phyloP scores from a whole-genome alignment of 1,140 invertebrate species.

The Hyphantria cunea region DNA sequence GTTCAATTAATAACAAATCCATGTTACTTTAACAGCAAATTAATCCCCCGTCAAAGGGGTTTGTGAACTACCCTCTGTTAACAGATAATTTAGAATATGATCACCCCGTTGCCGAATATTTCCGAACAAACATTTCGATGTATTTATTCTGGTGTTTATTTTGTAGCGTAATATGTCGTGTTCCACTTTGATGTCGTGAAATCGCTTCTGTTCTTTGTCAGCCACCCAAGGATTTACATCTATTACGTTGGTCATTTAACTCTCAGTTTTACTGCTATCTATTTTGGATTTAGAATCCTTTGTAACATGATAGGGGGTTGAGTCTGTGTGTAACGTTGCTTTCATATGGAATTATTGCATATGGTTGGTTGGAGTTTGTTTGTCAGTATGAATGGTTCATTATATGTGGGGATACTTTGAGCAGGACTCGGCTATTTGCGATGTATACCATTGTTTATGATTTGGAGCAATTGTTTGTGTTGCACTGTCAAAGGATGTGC shows the following conservation, averaged over 20 bases:
- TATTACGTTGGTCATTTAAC: slow-evolving; percentile 65
- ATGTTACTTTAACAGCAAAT: slow-evolving; percentile 65
- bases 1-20: slow-evolving; percentile 68
- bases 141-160: slow-evolving; percentile 81
- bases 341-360: slow-evolving; percentile 77
- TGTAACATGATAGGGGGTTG: slow-evolving; percentile 64
- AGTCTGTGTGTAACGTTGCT: slow-evolving; percentile 42
- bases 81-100: slow-evolving; percentile 76
- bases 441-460: slow-evolving; percentile 80
- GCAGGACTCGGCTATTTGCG: slow-evolving; percentile 72
- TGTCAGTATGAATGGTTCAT: slow-evolving; percentile 80
- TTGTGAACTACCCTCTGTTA: slow-evolving; percentile 67
- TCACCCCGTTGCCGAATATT: slow-evolving; percentile 75
- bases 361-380: slow-evolving; percentile 80
- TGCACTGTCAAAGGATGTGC: slow-evolving; percentile 78
- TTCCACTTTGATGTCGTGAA: slow-evolving; percentile 81
- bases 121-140: slow-evolving; percentile 77
- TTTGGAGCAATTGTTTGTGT: slow-evolving; percentile 79
- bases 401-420: slow-evolving; percentile 75
- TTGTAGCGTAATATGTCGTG: slow-evolving; percentile 80
- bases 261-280: slow-evolving; percentile 72
- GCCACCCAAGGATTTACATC: slow-evolving; percentile 71
- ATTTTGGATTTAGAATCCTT: slow-evolving; percentile 69
- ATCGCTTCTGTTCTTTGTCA: slow-evolving; percentile 79
- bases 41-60: slow-evolving; percentile 76